Evolutionary conservation across 2,113 vertebrate genomes (phyloP).

Genomic region (Nerophis ophidion): DNA sequence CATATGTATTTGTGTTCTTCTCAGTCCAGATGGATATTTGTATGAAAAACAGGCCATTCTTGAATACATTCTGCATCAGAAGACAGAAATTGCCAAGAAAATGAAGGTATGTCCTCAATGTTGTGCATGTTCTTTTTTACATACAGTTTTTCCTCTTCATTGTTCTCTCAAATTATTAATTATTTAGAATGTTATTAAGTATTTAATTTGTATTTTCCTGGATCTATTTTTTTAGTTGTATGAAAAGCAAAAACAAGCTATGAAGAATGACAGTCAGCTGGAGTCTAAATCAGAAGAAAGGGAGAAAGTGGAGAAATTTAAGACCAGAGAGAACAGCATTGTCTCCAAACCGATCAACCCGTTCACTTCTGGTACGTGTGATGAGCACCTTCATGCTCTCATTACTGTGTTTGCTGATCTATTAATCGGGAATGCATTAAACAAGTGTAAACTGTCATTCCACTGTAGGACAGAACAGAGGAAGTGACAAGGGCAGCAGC

Average conservation of each 20-base stretch:
- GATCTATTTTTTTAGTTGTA: conserved; percentile 67
- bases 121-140: background rate
- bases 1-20: conserved; percentile 10
- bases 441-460: background rate
- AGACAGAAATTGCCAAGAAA: conserved; percentile 81
- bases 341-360: conserved; percentile 89
- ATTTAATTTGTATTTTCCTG: conserved; percentile 1
- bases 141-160: background rate
- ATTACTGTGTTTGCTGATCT: background rate
- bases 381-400: background rate
- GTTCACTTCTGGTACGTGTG: conserved; percentile 68
- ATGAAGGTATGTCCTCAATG: conserved; percentile 74
- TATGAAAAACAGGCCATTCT: conserved; percentile 89
- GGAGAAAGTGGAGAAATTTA: conserved; percentile 78
- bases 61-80: conserved; percentile 87
- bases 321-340: conserved; percentile 81
- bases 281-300: conserved; percentile 77
- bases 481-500: conserved; percentile 6
- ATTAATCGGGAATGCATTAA: background rate
- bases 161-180: background rate
- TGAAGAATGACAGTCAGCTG: conserved; percentile 70
- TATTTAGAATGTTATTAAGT: background rate
- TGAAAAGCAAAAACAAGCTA: conserved; percentile 81
- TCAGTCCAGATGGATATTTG: conserved; percentile 81
- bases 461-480: conserved; percentile 43